A percentile compares a stretch with the other conserved stretches of the same genome.
Conservation (phyloP, 1,140 invertebrate species). For the Papilio dardanus region DNA sequence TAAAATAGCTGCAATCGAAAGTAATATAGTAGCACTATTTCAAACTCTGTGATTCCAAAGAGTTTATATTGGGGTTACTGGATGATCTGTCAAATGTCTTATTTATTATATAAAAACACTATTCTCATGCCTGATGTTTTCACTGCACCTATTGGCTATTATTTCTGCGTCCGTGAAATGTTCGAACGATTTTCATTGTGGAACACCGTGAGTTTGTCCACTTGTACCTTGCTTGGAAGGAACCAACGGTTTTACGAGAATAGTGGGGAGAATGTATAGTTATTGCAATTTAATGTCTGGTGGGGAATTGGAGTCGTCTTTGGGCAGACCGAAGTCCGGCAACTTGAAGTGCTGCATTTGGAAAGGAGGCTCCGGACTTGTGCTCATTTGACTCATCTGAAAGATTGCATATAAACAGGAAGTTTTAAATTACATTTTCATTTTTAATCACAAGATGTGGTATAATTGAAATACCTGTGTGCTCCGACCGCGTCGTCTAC, state of each 20-base stretch:
- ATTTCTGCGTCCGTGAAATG: no score
- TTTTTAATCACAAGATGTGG: no score
- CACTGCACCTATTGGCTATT: no score
- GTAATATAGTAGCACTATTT: not conserved
- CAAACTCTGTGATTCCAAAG: not conserved
- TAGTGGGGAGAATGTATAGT: not conserved
- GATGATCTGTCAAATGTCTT: not conserved
- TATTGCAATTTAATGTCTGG: constrained; percentile 24
- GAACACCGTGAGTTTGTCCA: no score
- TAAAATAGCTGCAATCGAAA: not conserved
- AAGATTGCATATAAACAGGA: no score
- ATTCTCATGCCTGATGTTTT: not conserved
- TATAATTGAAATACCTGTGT: constrained; percentile 61
- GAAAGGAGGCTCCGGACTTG: constrained; percentile 84
- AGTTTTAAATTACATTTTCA: not conserved
- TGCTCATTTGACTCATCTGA: constrained; percentile 57
- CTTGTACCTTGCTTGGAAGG: no score
- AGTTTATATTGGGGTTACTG: not conserved
- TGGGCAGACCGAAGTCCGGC: constrained; percentile 80
- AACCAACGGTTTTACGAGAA: not conserved
- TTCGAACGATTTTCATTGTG: no score
- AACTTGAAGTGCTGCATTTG: constrained; percentile 90
- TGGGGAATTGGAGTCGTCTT: constrained; percentile 64
- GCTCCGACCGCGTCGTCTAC: constrained; percentile 87
- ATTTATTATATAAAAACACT: not conserved